Base-by-base conservation (phyloP, 2,797 vertebrate species). In the Pipistrellus nathusii region DNA sequence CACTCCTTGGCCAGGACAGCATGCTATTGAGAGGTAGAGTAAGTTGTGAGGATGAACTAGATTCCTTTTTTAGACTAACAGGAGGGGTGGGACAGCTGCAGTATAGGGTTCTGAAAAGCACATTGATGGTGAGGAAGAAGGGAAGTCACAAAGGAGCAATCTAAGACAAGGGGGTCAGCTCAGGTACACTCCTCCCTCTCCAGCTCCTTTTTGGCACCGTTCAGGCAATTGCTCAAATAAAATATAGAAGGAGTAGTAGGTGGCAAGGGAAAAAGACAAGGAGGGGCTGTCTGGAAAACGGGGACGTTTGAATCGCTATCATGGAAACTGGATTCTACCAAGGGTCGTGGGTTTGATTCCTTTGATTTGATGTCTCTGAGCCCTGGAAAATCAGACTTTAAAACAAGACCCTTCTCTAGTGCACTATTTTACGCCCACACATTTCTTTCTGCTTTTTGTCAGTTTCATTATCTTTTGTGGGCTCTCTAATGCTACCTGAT, bases 341-440 rank as follows among this genome's bases (percentile, higher is more conserved):
- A 55, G 46, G 64, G 75, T 78, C 12, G 8, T 15, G 35, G 78
- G 53, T 57, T 25, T 76, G 32, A 84, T 84, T 93, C 55, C 85
- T 86, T 72, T 88, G 90, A 83, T 88, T 57, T 55, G 68, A 69
- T 57, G 20, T 72, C 41, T 76, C 25, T 21, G 20, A 76, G 69
- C 32, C 35, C 69, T 84, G 55, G 66, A 62, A 91, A 94, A 92
- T 69, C 27, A 57, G 76, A 83, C 93, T 93, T 94, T 89, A 73
- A 93, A 95, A 89, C 2, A 32, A 86, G 95, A 35, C 44, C 55
- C 23, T 51, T 30, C 51, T 81, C 30, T 53, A 66, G 44, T 32
- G 38, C 41, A n/a, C 77, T 32, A 9, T 59, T 90, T 93, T 32
- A 72, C 73, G 66, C 53, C 41, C 41, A 59, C n/a, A 64, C 30